Evolutionary conservation across 1,140 invertebrate species (phyloP).

Genomic region (Drosophila tristis): DNA sequence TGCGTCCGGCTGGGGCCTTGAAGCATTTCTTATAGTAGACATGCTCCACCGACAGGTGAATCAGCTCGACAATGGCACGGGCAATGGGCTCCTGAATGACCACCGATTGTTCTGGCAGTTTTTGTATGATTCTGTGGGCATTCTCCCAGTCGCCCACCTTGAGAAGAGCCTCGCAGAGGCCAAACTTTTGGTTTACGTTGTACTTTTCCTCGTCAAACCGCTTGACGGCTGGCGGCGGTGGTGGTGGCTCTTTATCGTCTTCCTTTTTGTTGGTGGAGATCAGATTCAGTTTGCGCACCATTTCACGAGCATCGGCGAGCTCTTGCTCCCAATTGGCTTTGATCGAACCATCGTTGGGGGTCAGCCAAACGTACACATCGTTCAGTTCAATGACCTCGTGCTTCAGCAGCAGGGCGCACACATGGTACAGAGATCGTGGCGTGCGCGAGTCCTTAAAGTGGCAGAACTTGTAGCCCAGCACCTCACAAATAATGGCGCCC

Average conservation of each 20-base stretch:
- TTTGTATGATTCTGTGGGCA: slow-evolving; percentile 90
- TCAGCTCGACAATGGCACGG: slow-evolving; percentile 90
- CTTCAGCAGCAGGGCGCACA: slow-evolving; percentile 95
- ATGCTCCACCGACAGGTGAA: slow-evolving; percentile 94
- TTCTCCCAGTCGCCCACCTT: slow-evolving; percentile 96
- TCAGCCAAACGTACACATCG: slow-evolving; percentile 95
- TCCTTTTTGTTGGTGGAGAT: slow-evolving; percentile 94
- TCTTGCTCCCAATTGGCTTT: slow-evolving; percentile 92
- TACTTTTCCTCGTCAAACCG: slow-evolving; percentile 89
- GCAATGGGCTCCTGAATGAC: slow-evolving; percentile 92
- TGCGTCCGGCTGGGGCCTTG: slow-evolving; percentile 60
- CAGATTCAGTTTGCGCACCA: slow-evolving; percentile 93
- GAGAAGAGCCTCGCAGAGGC: slow-evolving; percentile 94
- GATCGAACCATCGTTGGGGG: slow-evolving; percentile 93
- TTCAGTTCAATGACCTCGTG: slow-evolving; percentile 93
- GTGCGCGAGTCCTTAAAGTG: slow-evolving; percentile 90
- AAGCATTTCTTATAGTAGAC: slow-evolving; percentile 91
- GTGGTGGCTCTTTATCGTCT: slow-evolving; percentile 88
- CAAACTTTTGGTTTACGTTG: slow-evolving; percentile 96
- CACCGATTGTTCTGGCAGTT: slow-evolving; percentile 92
- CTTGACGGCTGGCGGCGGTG: slow-evolving; percentile 87
- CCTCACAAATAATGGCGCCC: slow-evolving; percentile 93
- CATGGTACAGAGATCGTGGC: slow-evolving; percentile 93
- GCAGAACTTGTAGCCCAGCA: slow-evolving; percentile 96
- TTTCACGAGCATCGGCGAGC: slow-evolving; percentile 93